Evolutionary conservation across 2,797 vertebrate species (phyloP), one percentile per base, ranked within the genome.

Genomic region (Podargus strigoides): DNA sequence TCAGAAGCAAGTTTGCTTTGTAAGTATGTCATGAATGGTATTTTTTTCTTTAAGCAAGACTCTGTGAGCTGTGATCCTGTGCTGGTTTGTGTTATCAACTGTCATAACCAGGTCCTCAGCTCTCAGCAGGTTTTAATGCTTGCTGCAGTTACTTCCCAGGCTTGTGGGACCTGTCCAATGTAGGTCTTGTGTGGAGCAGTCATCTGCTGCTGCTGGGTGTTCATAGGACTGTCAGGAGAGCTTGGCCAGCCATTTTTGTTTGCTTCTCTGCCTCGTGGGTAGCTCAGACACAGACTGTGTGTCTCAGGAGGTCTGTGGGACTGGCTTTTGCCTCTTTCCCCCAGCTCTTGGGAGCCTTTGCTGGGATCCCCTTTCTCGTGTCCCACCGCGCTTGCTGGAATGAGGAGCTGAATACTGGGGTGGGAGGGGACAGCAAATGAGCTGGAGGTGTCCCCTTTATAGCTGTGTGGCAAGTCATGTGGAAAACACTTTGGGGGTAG

Each of bases 301-400:
- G 28, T 26, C 23, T 59, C 19, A 19, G 76, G 72, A 41, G 32
- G 36, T 37, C 47, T 76, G 46, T 41, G 44, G 52, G 18, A 6
- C 28, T 13, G 53, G 41, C 24, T 19, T 46, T 52, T 37, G 63
- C n/a, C 23, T 70, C n/a, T 63, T 53, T 42, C 3, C 30, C 37
- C 4, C 47, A 34, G 16, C 10, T 44, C 28, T 52, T 19, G 53
- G 50, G 58, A 34, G n/a, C 14, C 24, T 23, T 17, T 19, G 24
- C 44, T 18, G 49, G 28, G 17, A 4, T 63, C 14, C 1, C 0
- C 0, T 50, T 59, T 41, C 24, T 36, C 4, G 0, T 32, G 23
- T 39, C 15, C 42, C 20, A 9, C 53, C 41, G 22, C 11, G 10
- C 28, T 34, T 8, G 5, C 26, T 12, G 18, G 21, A 15, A 6